Base-by-base conservation (phyloP, 2,113 vertebrate species). In the Cynopterus brachyotis region DNA sequence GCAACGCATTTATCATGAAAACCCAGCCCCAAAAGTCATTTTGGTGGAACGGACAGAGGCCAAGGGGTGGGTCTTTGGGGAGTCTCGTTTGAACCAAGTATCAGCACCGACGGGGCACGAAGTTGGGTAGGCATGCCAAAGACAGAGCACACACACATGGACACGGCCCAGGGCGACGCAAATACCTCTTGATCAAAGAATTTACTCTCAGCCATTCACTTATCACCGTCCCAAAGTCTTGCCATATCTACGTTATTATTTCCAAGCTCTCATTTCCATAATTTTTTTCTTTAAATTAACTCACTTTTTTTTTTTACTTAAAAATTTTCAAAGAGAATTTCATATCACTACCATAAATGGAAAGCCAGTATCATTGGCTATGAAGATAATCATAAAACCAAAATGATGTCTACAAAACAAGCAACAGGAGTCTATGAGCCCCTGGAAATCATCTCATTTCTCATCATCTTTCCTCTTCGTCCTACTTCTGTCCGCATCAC, bases 121-220 rank as follows among this genome's bases (percentile, higher is more conserved):
- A 17, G 42, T 1, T 3, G 42, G n/a, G 9, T 9, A 10, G 35
- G 9, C 1, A 10, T 6, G 9, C n/a, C 19, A 62, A 59, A 62
- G 35, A 13, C 2, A 3, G 0, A 5, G 22, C 35, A 22, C 13
- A 1, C 53, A 72, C 30, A 8, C 7, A 20, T 0, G 2, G 15
- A 24, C 83, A 11, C 37, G 1, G 20, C n/a, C 37, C 72, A 9
- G 35, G 28, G 26, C 5, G 6, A 0, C 0, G 9, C 0, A 2
- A 64, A n/a, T 15, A 37, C 3, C 45, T 40, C 45, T 15, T 15
- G 3, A 32, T 53, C 6, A 22, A 91, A 30, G 15, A 47, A 70
- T n/a, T 47, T 37, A 37, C 9, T 73, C 42, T 35, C 30, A 37
- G 20, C 3, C 66, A 0, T 57, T 42, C 24, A 4, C 32, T 6